Base-by-base conservation (phyloP, 1,140 invertebrate genomes). In the Potamilus streckersoni region DNA sequence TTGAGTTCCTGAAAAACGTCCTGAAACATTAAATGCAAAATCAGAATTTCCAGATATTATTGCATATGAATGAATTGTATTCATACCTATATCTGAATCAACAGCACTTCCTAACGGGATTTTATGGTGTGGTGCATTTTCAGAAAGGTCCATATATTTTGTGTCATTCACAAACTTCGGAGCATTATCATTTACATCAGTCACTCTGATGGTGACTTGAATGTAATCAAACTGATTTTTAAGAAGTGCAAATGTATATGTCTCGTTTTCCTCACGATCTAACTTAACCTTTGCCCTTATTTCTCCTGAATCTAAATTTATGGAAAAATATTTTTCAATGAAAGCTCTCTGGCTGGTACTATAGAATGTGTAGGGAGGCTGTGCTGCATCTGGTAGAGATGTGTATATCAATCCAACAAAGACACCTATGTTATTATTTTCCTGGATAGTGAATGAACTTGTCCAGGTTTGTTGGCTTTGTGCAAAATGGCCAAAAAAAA, bases 121-220 rank as follows among this genome's bases (percentile, higher is more conserved):
- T 63, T 67, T 77, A 60, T 77, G 59, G 14, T 68, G 70, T 0
- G 70, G 69, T 20, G 64, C 70, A 63, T 71, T 71, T 77, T 77
- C 75, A 0, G 96, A 93, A 49, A 94, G 95, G 67, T 95, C 95
- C 1, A 93, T 71, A 19, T 68, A 58, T 15, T 61, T 76, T 55
- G 83, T 73, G 59, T 85, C 83, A 15, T 68, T 65, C 16, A 80
- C 68, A 73, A 98, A 98, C 38, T 96, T 91, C 0, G 97, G 97
- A 1, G 95, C 93, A 89, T 98, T 98, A 90, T 98, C 97, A 88
- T 98, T 98, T 20, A 97, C 91, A 87, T 99, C 97, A 94, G 76
- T 69, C 17, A 89, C 85, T 64, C 80, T 81, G 11, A 89, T 76
- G 57, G 77, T 78, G 19, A 89, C 75, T 17, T 71, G 80, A 20